Conservation (phyloP, 2,113 vertebrate species). For the Ornithorhynchus anatinus region DNA sequence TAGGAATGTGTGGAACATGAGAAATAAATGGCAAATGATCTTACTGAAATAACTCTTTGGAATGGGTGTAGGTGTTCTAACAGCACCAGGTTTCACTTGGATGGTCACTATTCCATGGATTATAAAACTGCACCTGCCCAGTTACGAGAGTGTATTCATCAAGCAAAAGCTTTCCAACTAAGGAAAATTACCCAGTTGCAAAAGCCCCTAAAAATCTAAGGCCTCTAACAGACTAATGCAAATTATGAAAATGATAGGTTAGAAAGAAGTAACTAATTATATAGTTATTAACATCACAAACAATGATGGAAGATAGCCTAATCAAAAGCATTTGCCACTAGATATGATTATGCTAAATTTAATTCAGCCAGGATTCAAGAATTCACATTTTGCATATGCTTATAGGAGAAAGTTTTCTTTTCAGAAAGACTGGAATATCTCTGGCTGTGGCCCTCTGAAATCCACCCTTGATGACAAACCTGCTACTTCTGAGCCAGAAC, state of each 20-base stretch:
- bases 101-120: too few relatives aligned
- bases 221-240: background rate
- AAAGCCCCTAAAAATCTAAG: background rate
- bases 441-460: background rate
- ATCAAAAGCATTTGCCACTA: constrained; percentile 12
- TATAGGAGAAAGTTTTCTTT: constrained; percentile 14
- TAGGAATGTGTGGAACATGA: background rate
- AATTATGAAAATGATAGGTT: constrained; percentile 27
- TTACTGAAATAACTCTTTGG: background rate
- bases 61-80: too few relatives aligned
- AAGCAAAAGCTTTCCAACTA: background rate
- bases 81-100: too few relatives aligned
- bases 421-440: constrained; percentile 15
- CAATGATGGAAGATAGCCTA: constrained; percentile 10
- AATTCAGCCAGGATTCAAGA: constrained; percentile 40
- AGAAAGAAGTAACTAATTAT: constrained; percentile 4
- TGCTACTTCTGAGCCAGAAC: background rate
- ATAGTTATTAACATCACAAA: background rate
- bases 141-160: too few relatives aligned
- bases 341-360: constrained; percentile 48
- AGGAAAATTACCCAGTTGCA: background rate
- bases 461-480: background rate
- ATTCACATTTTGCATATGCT: background rate
- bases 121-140: too few relatives aligned
- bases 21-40: background rate